These are phyloP conservation scores for Phaonia tiefii DNA, from an alignment of 2,888 invertebrate species.

Conservation along the genomic window DNA sequence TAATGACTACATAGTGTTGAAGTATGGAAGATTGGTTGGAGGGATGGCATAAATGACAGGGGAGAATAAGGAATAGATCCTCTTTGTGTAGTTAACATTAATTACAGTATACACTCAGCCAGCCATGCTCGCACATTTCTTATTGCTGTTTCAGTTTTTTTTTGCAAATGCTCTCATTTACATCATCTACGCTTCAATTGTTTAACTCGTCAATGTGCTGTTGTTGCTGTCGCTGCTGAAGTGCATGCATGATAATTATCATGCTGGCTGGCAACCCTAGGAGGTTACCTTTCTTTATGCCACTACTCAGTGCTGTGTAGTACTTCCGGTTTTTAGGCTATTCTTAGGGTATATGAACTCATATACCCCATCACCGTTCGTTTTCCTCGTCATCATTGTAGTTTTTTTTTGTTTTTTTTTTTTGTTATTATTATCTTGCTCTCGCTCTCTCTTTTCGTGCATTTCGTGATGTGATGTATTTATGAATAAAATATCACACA, in stretches of 20 bases:
- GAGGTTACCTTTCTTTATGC: constrained; percentile 36
- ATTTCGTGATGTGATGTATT: neutral
- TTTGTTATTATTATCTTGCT: no score
- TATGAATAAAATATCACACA: constrained; percentile 29
- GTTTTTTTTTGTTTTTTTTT: constrained; percentile 46
- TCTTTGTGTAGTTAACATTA: constrained; percentile 46
- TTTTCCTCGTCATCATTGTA: neutral
- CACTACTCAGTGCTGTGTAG: neutral
- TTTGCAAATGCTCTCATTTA: constrained; percentile 57
- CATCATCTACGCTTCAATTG: constrained; percentile 61
- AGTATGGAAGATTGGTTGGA: no score
- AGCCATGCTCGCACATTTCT: neutral
- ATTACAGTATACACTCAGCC: constrained; percentile 52
- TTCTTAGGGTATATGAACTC: constrained; percentile 34
- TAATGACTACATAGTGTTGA: constrained; percentile 3
- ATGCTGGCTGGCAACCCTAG: constrained; percentile 43
- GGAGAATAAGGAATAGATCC: constrained; percentile 16
- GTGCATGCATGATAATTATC: constrained; percentile 44
- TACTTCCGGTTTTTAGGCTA: constrained; percentile 25
- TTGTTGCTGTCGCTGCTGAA: neutral
- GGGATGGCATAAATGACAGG: neutral
- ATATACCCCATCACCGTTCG: no score
- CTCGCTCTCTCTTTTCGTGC: neutral
- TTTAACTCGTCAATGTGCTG: constrained; percentile 52
- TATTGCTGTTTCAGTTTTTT: constrained; percentile 3